A percentile compares a stretch with the other conserved stretches of the same genome.
Evolutionary conservation across 2,888 invertebrate genomes (phyloP).

Genomic region (Orthosia gracilis): DNA sequence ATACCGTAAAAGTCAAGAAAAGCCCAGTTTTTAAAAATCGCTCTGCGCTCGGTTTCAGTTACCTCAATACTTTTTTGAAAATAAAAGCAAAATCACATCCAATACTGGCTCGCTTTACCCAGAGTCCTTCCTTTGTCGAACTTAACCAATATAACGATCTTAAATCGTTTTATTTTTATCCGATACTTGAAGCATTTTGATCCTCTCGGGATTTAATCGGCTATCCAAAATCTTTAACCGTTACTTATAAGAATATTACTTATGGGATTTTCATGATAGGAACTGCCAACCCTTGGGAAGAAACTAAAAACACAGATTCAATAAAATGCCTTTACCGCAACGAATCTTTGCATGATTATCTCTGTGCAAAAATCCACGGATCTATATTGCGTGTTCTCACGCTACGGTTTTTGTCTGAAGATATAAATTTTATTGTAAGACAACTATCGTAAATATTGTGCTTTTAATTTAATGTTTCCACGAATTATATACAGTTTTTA

Average conservation of each 20-base stretch:
- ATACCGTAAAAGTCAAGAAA: too few species aligned
- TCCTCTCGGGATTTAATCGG: slow-evolving; percentile 20
- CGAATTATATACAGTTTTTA: slow-evolving; percentile 1
- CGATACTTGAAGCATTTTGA: slow-evolving; percentile 3
- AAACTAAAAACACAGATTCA: slow-evolving; percentile 53
- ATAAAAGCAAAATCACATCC: slow-evolving; percentile 43
- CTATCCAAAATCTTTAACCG: slow-evolving; percentile 18
- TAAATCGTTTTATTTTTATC: slow-evolving; percentile 28
- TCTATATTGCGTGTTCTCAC: slow-evolving; percentile 28
- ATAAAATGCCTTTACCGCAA: slow-evolving; percentile 58
- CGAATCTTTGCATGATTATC: slow-evolving; percentile 64
- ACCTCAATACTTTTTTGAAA: slow-evolving; percentile 13
- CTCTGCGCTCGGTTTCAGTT: too few species aligned
- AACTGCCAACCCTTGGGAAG: background rate
- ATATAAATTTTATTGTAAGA: slow-evolving; percentile 44
- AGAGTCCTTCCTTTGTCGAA: slow-evolving; percentile 15
- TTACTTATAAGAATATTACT: slow-evolving; percentile 22
- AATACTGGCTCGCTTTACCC: slow-evolving; percentile 18
- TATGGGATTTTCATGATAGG: slow-evolving; percentile 10
- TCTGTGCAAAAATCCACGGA: slow-evolving; percentile 49
- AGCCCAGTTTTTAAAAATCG: too few species aligned
- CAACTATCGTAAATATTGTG: slow-evolving; percentile 49
- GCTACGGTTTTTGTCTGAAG: slow-evolving; percentile 9
- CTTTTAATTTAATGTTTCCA: slow-evolving; percentile 48
- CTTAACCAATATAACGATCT: slow-evolving; percentile 16